Evolutionary conservation across 2,888 invertebrate genomes (phyloP), one percentile per base, ranked within the genome.

Genomic region (Melanostoma scalare): DNA sequence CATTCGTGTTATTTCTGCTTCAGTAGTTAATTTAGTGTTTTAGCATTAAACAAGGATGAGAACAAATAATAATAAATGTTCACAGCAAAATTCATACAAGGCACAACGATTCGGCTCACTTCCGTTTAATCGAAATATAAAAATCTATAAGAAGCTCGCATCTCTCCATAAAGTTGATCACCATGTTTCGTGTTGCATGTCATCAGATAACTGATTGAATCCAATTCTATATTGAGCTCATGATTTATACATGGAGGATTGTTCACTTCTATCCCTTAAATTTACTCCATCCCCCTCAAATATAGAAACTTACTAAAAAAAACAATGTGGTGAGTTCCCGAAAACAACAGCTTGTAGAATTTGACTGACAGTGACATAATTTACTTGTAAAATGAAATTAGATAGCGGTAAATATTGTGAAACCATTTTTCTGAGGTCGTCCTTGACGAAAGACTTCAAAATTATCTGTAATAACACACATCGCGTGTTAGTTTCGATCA

Each of bases 201-300:
- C 61, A 76, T 76, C 69, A 4, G 5, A 44, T 76, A 76, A 76
- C 61, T 69, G 76, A 76, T 76, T 61, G 68, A 76, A 76, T 44
- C n/a, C 68, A 68, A 68, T 68, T 60, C 40, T 44, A 61, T 60
- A 69, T 46, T 44, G 10, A 1, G 33, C 44, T 31, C n/a, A 55
- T 36, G 48, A 38, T 50, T 48, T 30, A 48, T 36, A n/a, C 36
- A 46, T 33, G 6, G 6, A 33, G 33, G 60, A 68, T 76, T 69
- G 76, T 35, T 69, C 69, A 58, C 52, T 69, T 68, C 33, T 52
- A 61, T 48, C 46, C 36, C 46, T 63, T 44, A 48, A 20, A 20
- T 20, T 20, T 1, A 20, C 20, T 20, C 20, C 20, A 20, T 20
- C 20, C 20, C 1, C 20, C 20, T 20, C 1, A 20, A 20, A 20